These are phyloP conservation scores for Collichthys lucidus DNA, from an alignment of 2,113 vertebrate species.

Conservation along the genomic window DNA sequence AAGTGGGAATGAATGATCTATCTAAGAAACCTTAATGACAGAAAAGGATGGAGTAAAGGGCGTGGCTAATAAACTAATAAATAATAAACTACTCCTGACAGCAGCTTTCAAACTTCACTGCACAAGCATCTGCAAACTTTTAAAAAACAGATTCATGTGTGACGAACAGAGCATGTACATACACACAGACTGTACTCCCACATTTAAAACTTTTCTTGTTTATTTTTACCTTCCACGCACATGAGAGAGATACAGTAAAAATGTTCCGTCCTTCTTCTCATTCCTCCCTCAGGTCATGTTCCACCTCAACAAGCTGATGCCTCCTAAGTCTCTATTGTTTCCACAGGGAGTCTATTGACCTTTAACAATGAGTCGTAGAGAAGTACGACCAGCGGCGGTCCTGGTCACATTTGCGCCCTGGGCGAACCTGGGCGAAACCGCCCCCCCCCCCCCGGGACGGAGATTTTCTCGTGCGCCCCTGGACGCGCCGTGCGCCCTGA, in stretches of 20 bases:
- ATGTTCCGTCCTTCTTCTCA: background rate
- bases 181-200: background rate
- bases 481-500: no score
- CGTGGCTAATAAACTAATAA: background rate
- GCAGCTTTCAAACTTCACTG: background rate
- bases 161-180: background rate
- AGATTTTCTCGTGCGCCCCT: no score
- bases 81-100: no score
- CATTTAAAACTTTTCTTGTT: background rate
- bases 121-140: background rate
- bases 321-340: background rate
- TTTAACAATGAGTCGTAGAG: background rate
- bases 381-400: no score
- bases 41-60: background rate
- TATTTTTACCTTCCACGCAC: background rate
- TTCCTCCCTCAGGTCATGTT: constrained; percentile 25
- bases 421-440: no score
- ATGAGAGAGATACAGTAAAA: background rate
- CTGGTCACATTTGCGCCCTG: no score
- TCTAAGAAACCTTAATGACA: background rate
- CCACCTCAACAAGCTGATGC: constrained; percentile 4
- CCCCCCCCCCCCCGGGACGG: no score
- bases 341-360: constrained; percentile 28
- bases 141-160: background rate
- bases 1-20: background rate